These are phyloP conservation scores for Tryphoninae sp. DNA, from an alignment of 2,888 invertebrate species.

Conservation along the genomic window DNA sequence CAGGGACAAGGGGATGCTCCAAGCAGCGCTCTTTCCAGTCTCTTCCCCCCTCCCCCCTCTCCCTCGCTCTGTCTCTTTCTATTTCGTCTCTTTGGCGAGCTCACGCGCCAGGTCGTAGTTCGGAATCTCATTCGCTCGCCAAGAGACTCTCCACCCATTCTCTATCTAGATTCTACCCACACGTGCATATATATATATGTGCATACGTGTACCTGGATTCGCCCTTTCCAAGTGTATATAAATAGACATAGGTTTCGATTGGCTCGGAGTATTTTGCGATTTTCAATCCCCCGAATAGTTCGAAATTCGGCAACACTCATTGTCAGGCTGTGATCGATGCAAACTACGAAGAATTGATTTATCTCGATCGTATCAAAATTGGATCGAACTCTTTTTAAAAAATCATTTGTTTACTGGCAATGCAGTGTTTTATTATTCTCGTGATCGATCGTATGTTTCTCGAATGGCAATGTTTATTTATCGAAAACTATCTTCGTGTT, in stretches of 20 bases:
- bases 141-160: constrained; percentile 41
- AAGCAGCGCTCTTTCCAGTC: constrained; percentile 9
- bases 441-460: neutral
- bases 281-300: constrained; percentile 24
- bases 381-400: neutral
- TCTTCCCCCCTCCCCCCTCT: constrained; percentile 16
- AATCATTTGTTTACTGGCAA: no score
- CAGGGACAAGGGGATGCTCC: constrained; percentile 45
- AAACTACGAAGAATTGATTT: neutral
- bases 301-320: neutral
- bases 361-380: neutral
- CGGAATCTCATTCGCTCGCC: constrained; percentile 57
- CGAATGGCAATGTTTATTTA: neutral
- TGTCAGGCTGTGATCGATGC: no score
- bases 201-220: constrained; percentile 4
- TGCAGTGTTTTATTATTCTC: no score
- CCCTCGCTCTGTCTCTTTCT: constrained; percentile 36
- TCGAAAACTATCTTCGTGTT: neutral
- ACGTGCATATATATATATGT: constrained; percentile 9
- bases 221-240: neutral
- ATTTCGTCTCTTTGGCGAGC: constrained; percentile 9
- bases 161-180: constrained; percentile 16
- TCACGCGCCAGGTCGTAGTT: constrained; percentile 45
- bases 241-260: neutral
- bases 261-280: constrained; percentile 37